These are phyloP conservation scores for Struthio camelus DNA, from an alignment of 2,113 vertebrate genomes.

Conservation along the genomic window DNA sequence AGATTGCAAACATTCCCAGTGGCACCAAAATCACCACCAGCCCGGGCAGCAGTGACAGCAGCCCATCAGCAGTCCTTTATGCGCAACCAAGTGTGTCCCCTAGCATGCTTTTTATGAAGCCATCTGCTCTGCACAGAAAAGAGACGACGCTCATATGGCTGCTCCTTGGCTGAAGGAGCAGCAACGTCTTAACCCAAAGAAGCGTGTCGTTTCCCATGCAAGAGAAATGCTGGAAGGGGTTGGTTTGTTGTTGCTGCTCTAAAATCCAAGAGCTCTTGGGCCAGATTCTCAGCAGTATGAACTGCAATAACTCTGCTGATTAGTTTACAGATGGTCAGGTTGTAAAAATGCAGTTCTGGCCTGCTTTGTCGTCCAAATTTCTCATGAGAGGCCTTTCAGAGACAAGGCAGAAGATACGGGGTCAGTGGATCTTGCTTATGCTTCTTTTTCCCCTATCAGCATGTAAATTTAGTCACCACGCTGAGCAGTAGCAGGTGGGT, in stretches of 20 bases:
- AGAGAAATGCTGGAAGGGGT: not conserved
- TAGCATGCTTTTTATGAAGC: not conserved
- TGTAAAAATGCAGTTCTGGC: not conserved
- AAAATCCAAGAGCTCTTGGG: not conserved
- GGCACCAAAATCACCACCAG: not conserved
- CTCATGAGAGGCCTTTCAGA: not conserved
- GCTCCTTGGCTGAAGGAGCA: not conserved
- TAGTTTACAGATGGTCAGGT: not conserved
- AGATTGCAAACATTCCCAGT: not conserved
- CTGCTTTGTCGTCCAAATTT: not conserved
- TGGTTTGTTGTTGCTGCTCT: not conserved
- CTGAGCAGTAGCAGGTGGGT: not conserved
- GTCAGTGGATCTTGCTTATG: not conserved
- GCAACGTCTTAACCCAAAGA: not conserved
- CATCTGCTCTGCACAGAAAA: not conserved
- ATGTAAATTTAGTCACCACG: not conserved
- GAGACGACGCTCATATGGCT: not conserved
- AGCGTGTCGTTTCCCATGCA: not conserved
- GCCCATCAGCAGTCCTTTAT: not conserved
- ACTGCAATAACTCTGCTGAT: not conserved
- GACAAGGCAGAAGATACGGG: not conserved
- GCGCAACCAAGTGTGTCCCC: not conserved
- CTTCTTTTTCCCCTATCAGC: not conserved
- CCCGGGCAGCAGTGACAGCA: accelerated
- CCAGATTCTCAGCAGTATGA: not conserved